A percentile compares a stretch with the other conserved stretches of the same genome.
These are phyloP conservation scores for Pocillopora meandrina DNA, from an alignment of 92 coral and sea anemone genomes.

Conservation along the genomic window DNA sequence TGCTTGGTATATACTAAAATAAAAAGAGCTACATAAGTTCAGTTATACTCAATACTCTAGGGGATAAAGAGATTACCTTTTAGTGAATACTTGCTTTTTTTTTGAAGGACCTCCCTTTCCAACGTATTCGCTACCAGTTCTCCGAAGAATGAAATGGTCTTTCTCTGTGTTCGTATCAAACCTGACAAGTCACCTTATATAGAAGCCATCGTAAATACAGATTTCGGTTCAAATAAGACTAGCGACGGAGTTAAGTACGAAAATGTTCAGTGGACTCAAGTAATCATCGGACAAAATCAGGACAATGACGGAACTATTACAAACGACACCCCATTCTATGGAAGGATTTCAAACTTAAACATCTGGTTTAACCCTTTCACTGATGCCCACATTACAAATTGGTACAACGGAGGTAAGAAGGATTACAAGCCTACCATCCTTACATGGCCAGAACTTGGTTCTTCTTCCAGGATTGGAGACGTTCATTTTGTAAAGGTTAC, in stretches of 20 bases:
- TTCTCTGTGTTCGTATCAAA: not conserved
- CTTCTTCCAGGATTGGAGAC: not conserved
- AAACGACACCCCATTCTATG: not conserved
- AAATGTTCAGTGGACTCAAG: not conserved
- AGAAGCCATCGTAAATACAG: conserved; percentile 11
- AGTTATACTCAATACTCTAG: too few relatives aligned
- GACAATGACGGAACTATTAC: too few relatives aligned
- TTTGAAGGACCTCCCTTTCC: not conserved
- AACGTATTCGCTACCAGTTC: not conserved
- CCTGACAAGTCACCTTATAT: not conserved
- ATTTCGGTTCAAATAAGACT: not conserved
- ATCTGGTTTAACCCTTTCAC: not conserved
- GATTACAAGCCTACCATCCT: not conserved
- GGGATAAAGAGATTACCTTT: too few relatives aligned
- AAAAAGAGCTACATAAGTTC: too few relatives aligned
- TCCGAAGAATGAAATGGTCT: not conserved
- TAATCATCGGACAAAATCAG: not conserved
- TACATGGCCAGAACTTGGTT: not conserved
- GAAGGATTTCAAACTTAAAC: not conserved
- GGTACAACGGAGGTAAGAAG: not conserved
- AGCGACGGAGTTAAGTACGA: not conserved
- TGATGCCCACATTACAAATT: not conserved
- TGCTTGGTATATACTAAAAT: too few relatives aligned
- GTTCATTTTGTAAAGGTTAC: conserved; percentile 5
- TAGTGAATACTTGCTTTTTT: not conserved